phyloP scores from a whole-genome alignment of 2,113 vertebrate species.

The Todiramphus chloris region DNA sequence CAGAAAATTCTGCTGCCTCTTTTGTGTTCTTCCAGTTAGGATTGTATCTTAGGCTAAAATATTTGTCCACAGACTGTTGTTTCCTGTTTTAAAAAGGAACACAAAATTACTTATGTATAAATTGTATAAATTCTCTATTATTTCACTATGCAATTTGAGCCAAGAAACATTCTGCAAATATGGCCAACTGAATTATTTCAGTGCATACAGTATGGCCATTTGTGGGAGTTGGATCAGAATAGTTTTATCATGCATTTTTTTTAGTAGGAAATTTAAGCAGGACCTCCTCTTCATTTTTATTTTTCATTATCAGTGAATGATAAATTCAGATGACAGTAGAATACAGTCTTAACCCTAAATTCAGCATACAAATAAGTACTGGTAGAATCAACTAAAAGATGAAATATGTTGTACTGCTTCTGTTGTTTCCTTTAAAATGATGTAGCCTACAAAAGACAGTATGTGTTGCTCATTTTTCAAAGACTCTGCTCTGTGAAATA shows the following conservation, averaged over 20 bases:
- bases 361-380: background rate
- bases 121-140: background rate
- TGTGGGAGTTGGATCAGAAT: background rate
- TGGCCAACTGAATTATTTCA: background rate
- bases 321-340: background rate
- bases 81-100: conserved; percentile 33
- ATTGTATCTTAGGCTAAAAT: conserved; percentile 76
- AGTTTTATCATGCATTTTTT: background rate
- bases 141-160: background rate
- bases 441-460: background rate
- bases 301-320: background rate
- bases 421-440: background rate
- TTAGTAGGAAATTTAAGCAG: background rate
- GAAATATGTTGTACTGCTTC: background rate
- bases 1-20: background rate
- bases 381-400: background rate
- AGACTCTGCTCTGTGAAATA: background rate
- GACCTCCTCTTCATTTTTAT: background rate
- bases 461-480: background rate
- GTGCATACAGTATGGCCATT: background rate
- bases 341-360: background rate
- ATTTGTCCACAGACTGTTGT: conserved; percentile 52
- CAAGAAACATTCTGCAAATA: background rate
- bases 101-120: background rate
- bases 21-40: conserved; percentile 78